Evolutionary conservation across 2,888 invertebrate genomes (phyloP).

Genomic region (Drosophila tanythrix): DNA sequence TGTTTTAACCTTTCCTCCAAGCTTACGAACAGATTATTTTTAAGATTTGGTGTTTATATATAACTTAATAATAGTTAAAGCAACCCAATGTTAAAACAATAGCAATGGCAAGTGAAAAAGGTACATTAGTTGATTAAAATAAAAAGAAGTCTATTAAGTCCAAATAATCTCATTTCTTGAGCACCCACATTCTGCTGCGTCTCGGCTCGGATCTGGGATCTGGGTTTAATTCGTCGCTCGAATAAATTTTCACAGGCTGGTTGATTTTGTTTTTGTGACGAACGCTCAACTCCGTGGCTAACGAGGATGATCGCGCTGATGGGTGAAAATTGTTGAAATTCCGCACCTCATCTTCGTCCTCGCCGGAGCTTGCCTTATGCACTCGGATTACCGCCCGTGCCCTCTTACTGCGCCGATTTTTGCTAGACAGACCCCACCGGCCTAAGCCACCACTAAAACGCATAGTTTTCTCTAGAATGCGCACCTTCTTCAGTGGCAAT

Average conservation of each 20-base stretch:
- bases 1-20: background rate
- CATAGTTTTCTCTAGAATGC: conserved; percentile 76
- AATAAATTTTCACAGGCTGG: background rate
- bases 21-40: background rate
- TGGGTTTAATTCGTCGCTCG: background rate
- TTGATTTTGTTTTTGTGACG: background rate
- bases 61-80: background rate
- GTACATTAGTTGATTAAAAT: background rate
- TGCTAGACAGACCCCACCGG: conserved; percentile 65
- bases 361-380: conserved; percentile 9
- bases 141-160: background rate
- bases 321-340: conserved; percentile 47
- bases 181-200: conserved; percentile 30
- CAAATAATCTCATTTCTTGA: conserved; percentile 9
- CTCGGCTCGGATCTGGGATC: conserved; percentile 28
- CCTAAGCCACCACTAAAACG: conserved; percentile 73
- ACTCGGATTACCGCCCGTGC: conserved; percentile 8
- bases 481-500: conserved; percentile 70
- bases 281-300: conserved; percentile 23
- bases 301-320: conserved; percentile 46
- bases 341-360: conserved; percentile 39
- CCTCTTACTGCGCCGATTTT: conserved; percentile 68
- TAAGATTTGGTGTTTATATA: background rate
- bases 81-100: background rate
- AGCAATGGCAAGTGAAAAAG: background rate